Evolutionary conservation across 1,140 invertebrate species (phyloP).

Genomic region (Hylaeus anthracinus): DNA sequence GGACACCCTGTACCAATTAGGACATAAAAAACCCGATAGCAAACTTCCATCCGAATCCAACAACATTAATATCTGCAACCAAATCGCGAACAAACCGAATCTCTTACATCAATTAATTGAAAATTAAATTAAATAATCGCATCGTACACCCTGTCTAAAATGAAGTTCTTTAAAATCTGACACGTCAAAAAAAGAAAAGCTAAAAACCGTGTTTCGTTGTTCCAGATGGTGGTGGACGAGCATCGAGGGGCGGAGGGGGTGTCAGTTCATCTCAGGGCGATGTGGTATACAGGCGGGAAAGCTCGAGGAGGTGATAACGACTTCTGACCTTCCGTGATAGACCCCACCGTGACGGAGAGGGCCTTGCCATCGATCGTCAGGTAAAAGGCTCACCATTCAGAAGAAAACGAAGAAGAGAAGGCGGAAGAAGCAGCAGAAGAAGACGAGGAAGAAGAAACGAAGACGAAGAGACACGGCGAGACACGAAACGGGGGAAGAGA

Average conservation of each 20-base stretch:
- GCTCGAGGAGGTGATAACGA: slow-evolving; percentile 79
- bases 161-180: too few relatives aligned
- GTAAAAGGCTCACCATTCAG: slow-evolving; percentile 51
- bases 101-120: too few relatives aligned
- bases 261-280: slow-evolving; percentile 68
- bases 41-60: too few relatives aligned
- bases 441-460: slow-evolving; percentile 34
- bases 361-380: slow-evolving; percentile 60
- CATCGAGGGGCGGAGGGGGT: slow-evolving; percentile 58
- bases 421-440: slow-evolving; percentile 42
- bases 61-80: too few relatives aligned
- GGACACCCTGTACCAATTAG: too few relatives aligned
- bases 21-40: too few relatives aligned
- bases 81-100: too few relatives aligned
- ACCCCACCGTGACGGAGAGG: slow-evolving; percentile 58
- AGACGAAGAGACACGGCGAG: slow-evolving; percentile 24
- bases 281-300: slow-evolving; percentile 74
- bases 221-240: slow-evolving; percentile 74
- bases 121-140: too few relatives aligned
- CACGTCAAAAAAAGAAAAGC: too few relatives aligned
- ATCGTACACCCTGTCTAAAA: too few relatives aligned
- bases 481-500: slow-evolving; percentile 12
- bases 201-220: slow-evolving; percentile 38
- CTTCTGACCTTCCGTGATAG: slow-evolving; percentile 77
- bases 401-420: slow-evolving; percentile 49